Base-by-base conservation (phyloP, 2,888 invertebrate species). In the Eristalis intricaria region DNA sequence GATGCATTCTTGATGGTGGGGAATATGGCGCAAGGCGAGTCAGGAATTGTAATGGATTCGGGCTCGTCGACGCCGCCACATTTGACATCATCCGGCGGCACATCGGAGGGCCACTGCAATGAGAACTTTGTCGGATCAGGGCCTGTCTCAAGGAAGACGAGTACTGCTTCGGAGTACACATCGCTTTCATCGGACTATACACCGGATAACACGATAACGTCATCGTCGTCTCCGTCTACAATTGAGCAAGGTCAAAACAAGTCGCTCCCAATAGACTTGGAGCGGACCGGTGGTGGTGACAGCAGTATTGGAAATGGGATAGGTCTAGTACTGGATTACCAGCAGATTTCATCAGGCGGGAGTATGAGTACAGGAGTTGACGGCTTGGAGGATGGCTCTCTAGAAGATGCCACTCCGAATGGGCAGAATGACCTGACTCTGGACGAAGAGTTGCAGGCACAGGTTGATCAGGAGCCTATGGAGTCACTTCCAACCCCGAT, bases 131-230 rank as follows among this genome's bases (percentile, higher is more conserved):
- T 90, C 15, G 91, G 89, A 11, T 93, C 93, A 1, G 91, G 90
- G 5, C 90, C 92, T 4, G 90, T 93, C 3, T 94, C 94, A 0
- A 91, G 94, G n/a, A 95, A 94, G 89, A 94, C 95, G 0, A 94
- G 94, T 90, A 94, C 94, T 0, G 94, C 94, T 7, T 94, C 94
- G 23, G 93, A 93, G 81, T 92, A 92, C 66, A 93, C 93, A 2
- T 93, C 93, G 1, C 87, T 93, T 3, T 93, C 93, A 10, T 93
- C 92, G 22, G 94, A 95, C 86, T 94, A 94, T 89, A 94, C 94
- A 23, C 94, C 94, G 0, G 95, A 95, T 86, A 94, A 94, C 88
- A 94, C 94, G 15, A 90, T 92, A 19, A 92, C 92, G 29, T 91
- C 92, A 15, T 89, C 90, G 19, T 89, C 89, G 19, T 90, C 90